Conservation (phyloP, 2,888 invertebrate genomes). For the Scaptomyza tumidula region DNA sequence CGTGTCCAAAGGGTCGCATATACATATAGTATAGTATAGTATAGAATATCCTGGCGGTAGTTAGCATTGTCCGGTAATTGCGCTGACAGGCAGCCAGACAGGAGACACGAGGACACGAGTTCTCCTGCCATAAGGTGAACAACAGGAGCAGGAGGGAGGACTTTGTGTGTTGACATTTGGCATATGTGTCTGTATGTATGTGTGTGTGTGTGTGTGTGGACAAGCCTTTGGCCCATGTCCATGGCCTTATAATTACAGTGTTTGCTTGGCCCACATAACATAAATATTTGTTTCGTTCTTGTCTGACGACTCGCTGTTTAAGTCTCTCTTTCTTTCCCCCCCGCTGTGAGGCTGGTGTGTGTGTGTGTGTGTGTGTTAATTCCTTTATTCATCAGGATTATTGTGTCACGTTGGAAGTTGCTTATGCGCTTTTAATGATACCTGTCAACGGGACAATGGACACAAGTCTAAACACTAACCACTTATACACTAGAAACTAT, state of each 20-base stretch:
- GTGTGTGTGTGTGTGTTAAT: constrained; percentile 52
- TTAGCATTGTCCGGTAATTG: constrained; percentile 77
- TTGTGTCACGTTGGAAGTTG: constrained; percentile 77
- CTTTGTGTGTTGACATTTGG: constrained; percentile 72
- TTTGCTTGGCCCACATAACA: constrained; percentile 75
- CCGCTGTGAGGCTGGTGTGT: constrained; percentile 37
- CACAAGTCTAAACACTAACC: constrained; percentile 15
- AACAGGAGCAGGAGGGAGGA: background rate
- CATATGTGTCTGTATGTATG: constrained; percentile 55
- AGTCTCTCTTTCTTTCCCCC: background rate
- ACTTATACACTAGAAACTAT: constrained; percentile 2
- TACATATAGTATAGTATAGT: background rate
- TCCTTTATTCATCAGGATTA: constrained; percentile 77
- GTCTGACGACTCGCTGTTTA: constrained; percentile 8
- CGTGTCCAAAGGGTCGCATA: constrained; percentile 40
- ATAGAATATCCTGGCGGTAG: constrained; percentile 36
- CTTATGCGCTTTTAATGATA: constrained; percentile 80
- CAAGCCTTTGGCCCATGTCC: constrained; percentile 61
- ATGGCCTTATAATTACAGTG: constrained; percentile 74
- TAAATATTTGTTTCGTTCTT: constrained; percentile 42
- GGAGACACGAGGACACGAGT: constrained; percentile 24
- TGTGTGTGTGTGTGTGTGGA: constrained; percentile 30
- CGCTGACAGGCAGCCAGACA: constrained; percentile 66
- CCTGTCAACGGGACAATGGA: constrained; percentile 52
- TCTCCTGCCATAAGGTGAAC: constrained; percentile 48